phyloP scores from a whole-genome alignment of 2,113 vertebrate genomes.

The Pheucticus melanocephalus region DNA sequence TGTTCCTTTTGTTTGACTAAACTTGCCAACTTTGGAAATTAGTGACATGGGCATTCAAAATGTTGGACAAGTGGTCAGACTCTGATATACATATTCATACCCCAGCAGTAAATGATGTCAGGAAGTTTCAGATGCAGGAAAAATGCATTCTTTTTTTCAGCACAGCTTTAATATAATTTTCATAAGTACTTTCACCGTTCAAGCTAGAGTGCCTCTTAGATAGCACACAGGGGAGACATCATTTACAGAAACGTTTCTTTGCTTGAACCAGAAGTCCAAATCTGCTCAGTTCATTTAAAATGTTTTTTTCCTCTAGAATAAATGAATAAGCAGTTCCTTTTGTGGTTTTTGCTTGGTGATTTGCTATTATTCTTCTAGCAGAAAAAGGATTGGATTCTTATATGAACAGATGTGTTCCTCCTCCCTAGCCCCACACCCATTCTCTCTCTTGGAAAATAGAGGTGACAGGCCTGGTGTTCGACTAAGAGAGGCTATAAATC shows the following conservation, averaged over 20 bases:
- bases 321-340: conserved; percentile 47
- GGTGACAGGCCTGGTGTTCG: background rate
- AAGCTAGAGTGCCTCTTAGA: conserved; percentile 27
- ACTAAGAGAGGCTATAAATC: background rate
- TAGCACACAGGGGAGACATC: conserved; percentile 60
- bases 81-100: conserved; percentile 26
- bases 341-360: conserved; percentile 40
- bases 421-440: background rate
- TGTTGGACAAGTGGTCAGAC: conserved; percentile 43
- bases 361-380: conserved; percentile 27
- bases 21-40: conserved; percentile 50
- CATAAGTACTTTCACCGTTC: background rate
- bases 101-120: background rate
- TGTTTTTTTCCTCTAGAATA: background rate
- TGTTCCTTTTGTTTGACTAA: conserved; percentile 48
- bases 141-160: conserved; percentile 11
- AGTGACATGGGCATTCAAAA: conserved; percentile 27
- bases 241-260: conserved; percentile 59
- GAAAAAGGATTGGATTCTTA: background rate
- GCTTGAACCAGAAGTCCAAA: conserved; percentile 52
- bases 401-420: conserved; percentile 14
- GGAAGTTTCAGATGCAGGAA: conserved; percentile 50
- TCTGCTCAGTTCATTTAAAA: conserved; percentile 54
- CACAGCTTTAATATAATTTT: conserved; percentile 17
- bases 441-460: background rate